Base-by-base conservation (phyloP, 2,888 invertebrate species). In the Caenorhabditis sp. region DNA sequence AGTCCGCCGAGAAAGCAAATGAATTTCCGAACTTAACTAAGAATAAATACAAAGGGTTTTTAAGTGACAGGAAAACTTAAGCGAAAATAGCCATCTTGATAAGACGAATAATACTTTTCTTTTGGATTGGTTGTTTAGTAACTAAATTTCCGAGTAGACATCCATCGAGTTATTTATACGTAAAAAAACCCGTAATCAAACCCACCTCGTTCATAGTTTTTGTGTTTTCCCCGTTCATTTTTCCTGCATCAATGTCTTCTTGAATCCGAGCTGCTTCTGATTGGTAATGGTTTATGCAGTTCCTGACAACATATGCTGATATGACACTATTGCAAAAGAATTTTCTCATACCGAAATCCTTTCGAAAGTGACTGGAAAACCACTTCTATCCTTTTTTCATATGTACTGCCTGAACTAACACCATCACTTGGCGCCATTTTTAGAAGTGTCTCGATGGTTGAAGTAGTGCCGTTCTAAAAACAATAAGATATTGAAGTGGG, bases 391-490 rank as follows among this genome's bases (percentile, higher is more conserved):
- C 80, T 69, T 40, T 76, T 80, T 13, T 69, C 69, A 24, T 56
- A 69, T 28, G 55, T 26, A 35, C 20, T 65, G 6, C 37, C 51
- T 3, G 15, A 40, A 22, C 56, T 37, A 28, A 56, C 53, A 0
- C 80, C 80, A n/a, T 71, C 80, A 64, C 51, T 58, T 40, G 69
- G 74, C 53, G 80, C 74, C 80, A 80, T 80, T 65, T 32, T 70
- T 6, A 37, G 51, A 32, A 68, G 28, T 20, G 69, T 58, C 24
- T 62, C 67, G 28, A 56, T 61, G 22, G 67, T 71, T n/a, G 62
- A 53, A 20, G 67, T 60, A 20, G 51, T 68, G 18, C 56, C 72
- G 51, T 65, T 67, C 77, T 77, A 61, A 26, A 78, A 76, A 70
- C 50, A 68, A 18, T 37, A 26, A 18, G 15, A 55, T 2, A 18